A percentile compares a stretch with the other conserved stretches of the same genome.
Conservation (phyloP, 2,113 vertebrate species). For the Hippocampus guttulatus region DNA sequence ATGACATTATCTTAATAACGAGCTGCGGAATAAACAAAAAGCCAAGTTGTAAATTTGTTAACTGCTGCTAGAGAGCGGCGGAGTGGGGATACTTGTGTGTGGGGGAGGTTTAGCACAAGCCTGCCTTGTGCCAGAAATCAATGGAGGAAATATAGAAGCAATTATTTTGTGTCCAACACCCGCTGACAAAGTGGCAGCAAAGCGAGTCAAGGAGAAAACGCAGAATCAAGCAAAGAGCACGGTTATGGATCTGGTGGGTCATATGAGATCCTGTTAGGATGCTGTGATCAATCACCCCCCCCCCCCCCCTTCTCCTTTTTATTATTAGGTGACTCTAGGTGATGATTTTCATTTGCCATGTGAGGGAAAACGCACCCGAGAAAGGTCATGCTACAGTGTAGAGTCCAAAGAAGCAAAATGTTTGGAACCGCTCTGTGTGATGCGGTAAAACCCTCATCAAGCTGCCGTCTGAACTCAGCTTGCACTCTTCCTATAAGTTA, state of each 20-base stretch:
- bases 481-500: not conserved
- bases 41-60: slow-evolving; percentile 4
- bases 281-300: slow-evolving; percentile 49
- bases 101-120: slow-evolving; percentile 10
- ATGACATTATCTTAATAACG: slow-evolving; percentile 37
- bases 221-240: slow-evolving; percentile 58
- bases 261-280: slow-evolving; percentile 38
- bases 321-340: not conserved
- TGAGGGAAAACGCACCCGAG: not conserved
- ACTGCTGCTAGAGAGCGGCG: not conserved
- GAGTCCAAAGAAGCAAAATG: not conserved
- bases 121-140: slow-evolving; percentile 71
- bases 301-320: not conserved
- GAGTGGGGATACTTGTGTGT: not conserved
- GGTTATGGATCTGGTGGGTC: slow-evolving; percentile 45
- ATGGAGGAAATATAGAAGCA: slow-evolving; percentile 77
- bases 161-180: slow-evolving; percentile 76
- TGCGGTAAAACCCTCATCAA: not conserved
- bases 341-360: not conserved
- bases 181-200: slow-evolving; percentile 71
- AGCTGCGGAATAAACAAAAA: slow-evolving; percentile 34
- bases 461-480: not conserved
- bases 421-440: not conserved
- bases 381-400: not conserved
- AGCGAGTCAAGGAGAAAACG: slow-evolving; percentile 64